Evolutionary conservation across 2,888 invertebrate genomes (phyloP), one percentile per base, ranked within the genome.

Genomic region (Diadegma fenestrale): DNA sequence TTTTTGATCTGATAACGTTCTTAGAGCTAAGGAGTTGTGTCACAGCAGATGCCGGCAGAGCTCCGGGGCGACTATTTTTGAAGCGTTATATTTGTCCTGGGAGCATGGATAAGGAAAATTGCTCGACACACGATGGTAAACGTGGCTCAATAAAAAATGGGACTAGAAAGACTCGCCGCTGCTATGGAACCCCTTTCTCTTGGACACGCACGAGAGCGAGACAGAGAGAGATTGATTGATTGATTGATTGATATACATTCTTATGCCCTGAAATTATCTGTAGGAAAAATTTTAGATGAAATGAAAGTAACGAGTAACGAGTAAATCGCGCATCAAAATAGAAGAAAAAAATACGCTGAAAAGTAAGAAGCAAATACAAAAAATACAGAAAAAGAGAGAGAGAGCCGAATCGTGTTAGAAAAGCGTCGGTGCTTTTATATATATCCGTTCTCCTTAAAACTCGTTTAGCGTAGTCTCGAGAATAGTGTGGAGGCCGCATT

Each of bases 361-460:
- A 14, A 61, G n/a, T 33, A 33, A n/a, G 0, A 37, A 17, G 3
- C 8, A 33, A 41, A 66, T 5, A 66, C 37, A 33, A 37, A 66
- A 66, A 8, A 22, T n/a, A 22, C 58, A 19, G 12, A 14, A 14
- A 37, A 6, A 19, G 61, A 41, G 41, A 37, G 73, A 61, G 19
- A 61, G 26, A 61, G 19, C 26, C n/a, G n/a, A 41, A 51, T 17
- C 43, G 61, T n/a, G 58, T 45, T 64, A 61, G 78, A 61, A 69
- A 54, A 76, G 76, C 69, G 76, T 64, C 75, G 58, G 68, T 48
- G 26, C 58, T 58, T 58, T 58, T 58, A 58, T 81, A 69, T 73
- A 33, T 68, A 63, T 75, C 75, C 63, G 80, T 68, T 85, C 85
- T 81, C 73, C 81, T 85, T 85, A 82, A 73, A 85, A 81, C 85